Conservation (phyloP, 2,888 invertebrate genomes). For the Chloromyia formosa region DNA sequence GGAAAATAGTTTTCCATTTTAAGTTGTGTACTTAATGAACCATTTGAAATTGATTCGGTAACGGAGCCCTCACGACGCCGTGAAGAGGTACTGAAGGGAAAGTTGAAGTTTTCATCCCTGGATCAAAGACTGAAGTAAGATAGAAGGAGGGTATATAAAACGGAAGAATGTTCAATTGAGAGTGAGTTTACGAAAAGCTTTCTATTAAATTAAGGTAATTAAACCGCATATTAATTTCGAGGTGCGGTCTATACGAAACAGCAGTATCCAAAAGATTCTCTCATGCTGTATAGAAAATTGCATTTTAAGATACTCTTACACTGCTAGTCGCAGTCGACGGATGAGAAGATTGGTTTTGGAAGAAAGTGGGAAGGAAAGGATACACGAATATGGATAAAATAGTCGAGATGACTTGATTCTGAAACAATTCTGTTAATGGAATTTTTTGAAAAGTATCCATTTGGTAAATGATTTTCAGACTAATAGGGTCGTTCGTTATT, state of each 20-base stretch:
- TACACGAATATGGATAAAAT: not conserved
- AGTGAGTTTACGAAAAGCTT: slow-evolving; percentile 35
- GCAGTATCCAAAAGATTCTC: slow-evolving; percentile 23
- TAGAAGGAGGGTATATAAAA: no score
- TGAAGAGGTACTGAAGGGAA: no score
- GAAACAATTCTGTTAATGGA: not conserved
- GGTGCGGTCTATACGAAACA: no score
- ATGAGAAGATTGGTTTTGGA: no score
- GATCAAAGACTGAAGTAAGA: no score
- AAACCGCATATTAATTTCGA: slow-evolving; percentile 46
- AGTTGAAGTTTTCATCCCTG: no score
- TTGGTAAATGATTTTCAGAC: no score
- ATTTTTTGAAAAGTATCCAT: not conserved
- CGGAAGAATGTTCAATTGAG: no score
- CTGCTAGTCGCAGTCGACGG: no score
- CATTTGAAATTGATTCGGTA: slow-evolving; percentile 27
- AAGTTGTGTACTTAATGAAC: slow-evolving; percentile 39
- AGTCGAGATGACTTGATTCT: not conserved
- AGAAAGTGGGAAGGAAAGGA: no score
- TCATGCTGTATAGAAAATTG: slow-evolving; percentile 26
- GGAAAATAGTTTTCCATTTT: slow-evolving; percentile 39
- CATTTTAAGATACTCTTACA: not conserved
- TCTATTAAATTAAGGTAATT: slow-evolving; percentile 47
- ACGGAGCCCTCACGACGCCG: no score
- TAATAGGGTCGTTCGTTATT: no score